Conservation (phyloP, 2,113 vertebrate species). For the Rhagologus leucostigma region DNA sequence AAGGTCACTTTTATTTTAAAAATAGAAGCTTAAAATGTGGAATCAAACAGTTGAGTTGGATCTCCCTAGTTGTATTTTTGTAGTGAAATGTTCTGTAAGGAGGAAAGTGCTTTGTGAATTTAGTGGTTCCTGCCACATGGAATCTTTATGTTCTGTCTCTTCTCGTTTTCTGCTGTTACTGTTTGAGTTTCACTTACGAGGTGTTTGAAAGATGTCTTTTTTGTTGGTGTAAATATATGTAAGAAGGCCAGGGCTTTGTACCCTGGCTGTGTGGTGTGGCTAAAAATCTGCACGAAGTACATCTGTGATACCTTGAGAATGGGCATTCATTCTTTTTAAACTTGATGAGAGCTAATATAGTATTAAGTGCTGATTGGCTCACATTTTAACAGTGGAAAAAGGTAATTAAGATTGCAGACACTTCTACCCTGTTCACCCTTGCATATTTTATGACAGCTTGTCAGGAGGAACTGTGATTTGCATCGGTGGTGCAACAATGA, state of each 20-base stretch:
- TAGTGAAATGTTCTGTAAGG: neutral
- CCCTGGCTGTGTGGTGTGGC: neutral
- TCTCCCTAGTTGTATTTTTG: neutral
- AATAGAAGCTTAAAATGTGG: constrained; percentile 43
- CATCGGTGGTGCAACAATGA: neutral
- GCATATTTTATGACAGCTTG: neutral
- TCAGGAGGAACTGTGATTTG: neutral
- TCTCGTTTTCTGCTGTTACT: neutral
- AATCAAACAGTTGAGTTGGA: neutral
- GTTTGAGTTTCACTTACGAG: neutral
- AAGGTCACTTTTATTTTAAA: constrained; percentile 58
- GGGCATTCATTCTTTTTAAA: neutral
- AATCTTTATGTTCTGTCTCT: neutral
- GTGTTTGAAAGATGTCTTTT: neutral
- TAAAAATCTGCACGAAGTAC: neutral
- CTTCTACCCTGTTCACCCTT: neutral
- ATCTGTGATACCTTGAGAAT: neutral
- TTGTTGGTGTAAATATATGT: neutral
- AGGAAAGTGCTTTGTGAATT: neutral
- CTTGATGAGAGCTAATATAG: neutral
- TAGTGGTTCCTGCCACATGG: neutral
- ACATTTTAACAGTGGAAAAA: neutral
- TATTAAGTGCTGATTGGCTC: neutral
- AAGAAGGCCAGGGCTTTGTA: neutral
- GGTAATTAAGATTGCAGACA: neutral